Percentiles rank a stretch among this genome's conserved stretches.
Evolutionary conservation across 2,797 vertebrate species (phyloP).

Genomic region (Sphenodon punctatus): DNA sequence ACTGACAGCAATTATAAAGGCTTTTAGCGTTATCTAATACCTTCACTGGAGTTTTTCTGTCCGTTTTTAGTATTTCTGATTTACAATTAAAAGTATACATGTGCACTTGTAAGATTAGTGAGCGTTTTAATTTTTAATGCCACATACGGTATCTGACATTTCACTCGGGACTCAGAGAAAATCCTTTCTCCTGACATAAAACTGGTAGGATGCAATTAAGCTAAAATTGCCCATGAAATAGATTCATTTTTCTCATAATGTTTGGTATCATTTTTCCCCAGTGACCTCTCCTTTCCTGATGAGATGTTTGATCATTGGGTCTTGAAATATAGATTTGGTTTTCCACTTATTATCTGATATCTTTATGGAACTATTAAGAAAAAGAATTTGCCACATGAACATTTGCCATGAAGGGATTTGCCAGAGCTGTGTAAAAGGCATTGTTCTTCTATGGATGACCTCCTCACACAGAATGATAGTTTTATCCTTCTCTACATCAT

Average conservation of each 20-base stretch:
- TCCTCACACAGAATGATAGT: conserved; percentile 70
- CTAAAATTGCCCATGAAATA: conserved; percentile 31
- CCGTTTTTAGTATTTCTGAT: background rate
- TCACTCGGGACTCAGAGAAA: conserved; percentile 15
- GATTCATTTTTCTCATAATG: background rate
- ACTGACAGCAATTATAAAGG: background rate
- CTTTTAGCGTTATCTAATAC: background rate
- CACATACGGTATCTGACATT: background rate
- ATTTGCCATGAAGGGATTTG: conserved; percentile 46
- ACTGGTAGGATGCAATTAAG: conserved; percentile 6
- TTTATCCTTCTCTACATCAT: conserved; percentile 78
- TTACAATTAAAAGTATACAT: conserved; percentile 12
- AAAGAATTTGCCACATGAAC: conserved; percentile 33
- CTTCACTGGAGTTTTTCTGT: background rate
- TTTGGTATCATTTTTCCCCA: conserved; percentile 5
- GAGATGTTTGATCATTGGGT: background rate
- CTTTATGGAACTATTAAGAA: conserved; percentile 47
- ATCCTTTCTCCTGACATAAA: conserved; percentile 26
- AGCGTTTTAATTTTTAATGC: conserved; percentile 46
- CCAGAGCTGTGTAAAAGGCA: conserved; percentile 45
- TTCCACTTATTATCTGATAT: conserved; percentile 22
- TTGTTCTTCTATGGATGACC: conserved; percentile 72
- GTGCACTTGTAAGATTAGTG: conserved; percentile 9
- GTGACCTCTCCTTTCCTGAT: background rate
- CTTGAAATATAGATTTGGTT: conserved; percentile 14